Conservation (phyloP, 2,797 vertebrate species). For the Arnoldichthys spilopterus region DNA sequence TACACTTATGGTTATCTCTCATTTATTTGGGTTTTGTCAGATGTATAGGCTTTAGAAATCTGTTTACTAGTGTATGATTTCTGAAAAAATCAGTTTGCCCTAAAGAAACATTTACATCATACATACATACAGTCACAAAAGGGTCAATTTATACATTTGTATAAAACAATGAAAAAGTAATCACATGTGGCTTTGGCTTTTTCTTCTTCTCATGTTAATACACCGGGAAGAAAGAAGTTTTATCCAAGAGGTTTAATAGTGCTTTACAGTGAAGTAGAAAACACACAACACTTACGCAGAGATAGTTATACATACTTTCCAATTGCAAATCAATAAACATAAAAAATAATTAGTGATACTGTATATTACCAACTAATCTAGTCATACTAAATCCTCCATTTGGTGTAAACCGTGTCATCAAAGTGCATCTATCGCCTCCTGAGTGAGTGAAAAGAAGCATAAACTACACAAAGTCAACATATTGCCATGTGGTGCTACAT, state of each 20-base stretch:
- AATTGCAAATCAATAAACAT: not conserved
- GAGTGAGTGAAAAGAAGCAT: slow-evolving; percentile 6
- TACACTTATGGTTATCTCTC: too few relatives aligned
- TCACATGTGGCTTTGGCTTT: too few relatives aligned
- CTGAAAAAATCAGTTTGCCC: too few relatives aligned
- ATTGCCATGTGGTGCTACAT: not conserved
- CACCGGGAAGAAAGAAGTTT: not conserved
- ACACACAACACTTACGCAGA: not conserved
- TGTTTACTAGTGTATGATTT: too few relatives aligned
- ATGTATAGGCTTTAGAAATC: too few relatives aligned
- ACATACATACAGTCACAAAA: too few relatives aligned
- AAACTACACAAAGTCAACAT: not conserved
- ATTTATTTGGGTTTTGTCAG: too few relatives aligned
- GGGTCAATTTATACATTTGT: too few relatives aligned
- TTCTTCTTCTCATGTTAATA: not conserved
- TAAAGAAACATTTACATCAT: too few relatives aligned
- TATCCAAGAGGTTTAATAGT: slow-evolving; percentile 39
- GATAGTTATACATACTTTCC: not conserved
- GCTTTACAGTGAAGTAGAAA: slow-evolving; percentile 19
- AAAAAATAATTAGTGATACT: not conserved
- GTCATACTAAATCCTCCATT: not conserved
- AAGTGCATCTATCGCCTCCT: slow-evolving; percentile 33
- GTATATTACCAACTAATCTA: not conserved
- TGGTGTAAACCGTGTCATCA: slow-evolving; percentile 14
- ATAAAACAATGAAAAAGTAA: too few relatives aligned